Conservation (phyloP, 2,888 invertebrate species). For the Eustalomyia histrio region DNA sequence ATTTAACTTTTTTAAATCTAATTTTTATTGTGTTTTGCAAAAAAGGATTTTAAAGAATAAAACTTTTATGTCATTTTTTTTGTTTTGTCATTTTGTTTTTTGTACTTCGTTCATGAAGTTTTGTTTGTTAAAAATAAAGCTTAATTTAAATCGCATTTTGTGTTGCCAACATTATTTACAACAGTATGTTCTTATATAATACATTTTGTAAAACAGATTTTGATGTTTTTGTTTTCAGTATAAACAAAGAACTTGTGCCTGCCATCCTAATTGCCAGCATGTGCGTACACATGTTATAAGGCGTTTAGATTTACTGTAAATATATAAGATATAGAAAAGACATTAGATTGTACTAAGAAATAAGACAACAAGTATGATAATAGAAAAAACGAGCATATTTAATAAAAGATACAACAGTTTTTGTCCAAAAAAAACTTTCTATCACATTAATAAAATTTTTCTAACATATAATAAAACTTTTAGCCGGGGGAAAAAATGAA, state of each 20-base stretch:
- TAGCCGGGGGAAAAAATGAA: too few relatives aligned
- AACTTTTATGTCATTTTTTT: not conserved
- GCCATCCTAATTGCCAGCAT: not conserved
- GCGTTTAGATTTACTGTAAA: not conserved
- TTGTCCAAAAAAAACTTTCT: too few relatives aligned
- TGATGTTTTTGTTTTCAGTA: slow-evolving; percentile 10
- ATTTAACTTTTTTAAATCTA: too few relatives aligned
- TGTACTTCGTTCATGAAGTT: slow-evolving; percentile 13
- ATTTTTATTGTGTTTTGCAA: too few relatives aligned
- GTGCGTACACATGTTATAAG: not conserved
- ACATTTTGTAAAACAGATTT: not conserved
- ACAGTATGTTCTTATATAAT: slow-evolving; percentile 32
- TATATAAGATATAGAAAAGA: too few relatives aligned
- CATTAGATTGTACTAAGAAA: too few relatives aligned
- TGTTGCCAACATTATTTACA: slow-evolving; percentile 46
- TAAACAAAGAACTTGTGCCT: slow-evolving; percentile 15
- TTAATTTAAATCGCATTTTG: slow-evolving; percentile 48
- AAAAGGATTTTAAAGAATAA: too few relatives aligned
- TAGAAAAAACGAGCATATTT: too few relatives aligned
- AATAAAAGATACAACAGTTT: too few relatives aligned
- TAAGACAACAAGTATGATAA: too few relatives aligned
- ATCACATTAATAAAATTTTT: too few relatives aligned
- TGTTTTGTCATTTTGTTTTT: not conserved
- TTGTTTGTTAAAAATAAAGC: slow-evolving; percentile 43
- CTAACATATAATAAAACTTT: too few relatives aligned